These are phyloP conservation scores for Tinea trinotella DNA, from an alignment of 2,888 invertebrate species.

Conservation along the genomic window DNA sequence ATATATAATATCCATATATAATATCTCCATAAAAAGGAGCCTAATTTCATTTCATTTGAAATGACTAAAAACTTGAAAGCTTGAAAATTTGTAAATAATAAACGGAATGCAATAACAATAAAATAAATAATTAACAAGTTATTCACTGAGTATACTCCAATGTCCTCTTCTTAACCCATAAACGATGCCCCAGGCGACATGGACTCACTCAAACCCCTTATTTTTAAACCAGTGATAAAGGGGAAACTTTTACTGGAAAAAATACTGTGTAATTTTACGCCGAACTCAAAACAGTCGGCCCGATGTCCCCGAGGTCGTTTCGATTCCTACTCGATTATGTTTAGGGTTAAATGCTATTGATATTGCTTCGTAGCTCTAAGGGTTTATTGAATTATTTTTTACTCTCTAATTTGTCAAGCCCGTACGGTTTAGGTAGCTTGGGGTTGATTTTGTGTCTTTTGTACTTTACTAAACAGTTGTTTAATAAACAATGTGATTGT, in stretches of 20 bases:
- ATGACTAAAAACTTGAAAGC: too few species aligned
- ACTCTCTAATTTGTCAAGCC: constrained; percentile 48
- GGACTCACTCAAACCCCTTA: neutral
- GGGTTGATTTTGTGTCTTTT: constrained; percentile 44
- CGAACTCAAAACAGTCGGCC: constrained; percentile 28
- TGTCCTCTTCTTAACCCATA: constrained; percentile 14
- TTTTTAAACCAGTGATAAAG: constrained; percentile 16
- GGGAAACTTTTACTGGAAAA: constrained; percentile 25
- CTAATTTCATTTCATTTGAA: too few species aligned
- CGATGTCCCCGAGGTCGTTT: constrained; percentile 19
- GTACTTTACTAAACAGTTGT: constrained; percentile 30
- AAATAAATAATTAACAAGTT: constrained; percentile 6
- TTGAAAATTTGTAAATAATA: too few species aligned
- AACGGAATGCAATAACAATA: neutral
- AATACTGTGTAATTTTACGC: constrained; percentile 24
- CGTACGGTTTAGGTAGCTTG: constrained; percentile 44
- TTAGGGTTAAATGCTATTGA: constrained; percentile 72
- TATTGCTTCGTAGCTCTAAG: constrained; percentile 55
- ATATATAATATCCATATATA: too few species aligned
- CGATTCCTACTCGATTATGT: constrained; percentile 47
- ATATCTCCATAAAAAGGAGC: too few species aligned
- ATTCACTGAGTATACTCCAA: constrained; percentile 6
- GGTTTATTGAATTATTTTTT: constrained; percentile 58
- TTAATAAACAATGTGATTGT: constrained; percentile 30
- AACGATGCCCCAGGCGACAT: constrained; percentile 15